Percentiles rank a stretch among this genome's conserved stretches.
These are phyloP conservation scores for Corydoras maculifer DNA, from an alignment of 2,113 vertebrate genomes.

Conservation along the genomic window DNA sequence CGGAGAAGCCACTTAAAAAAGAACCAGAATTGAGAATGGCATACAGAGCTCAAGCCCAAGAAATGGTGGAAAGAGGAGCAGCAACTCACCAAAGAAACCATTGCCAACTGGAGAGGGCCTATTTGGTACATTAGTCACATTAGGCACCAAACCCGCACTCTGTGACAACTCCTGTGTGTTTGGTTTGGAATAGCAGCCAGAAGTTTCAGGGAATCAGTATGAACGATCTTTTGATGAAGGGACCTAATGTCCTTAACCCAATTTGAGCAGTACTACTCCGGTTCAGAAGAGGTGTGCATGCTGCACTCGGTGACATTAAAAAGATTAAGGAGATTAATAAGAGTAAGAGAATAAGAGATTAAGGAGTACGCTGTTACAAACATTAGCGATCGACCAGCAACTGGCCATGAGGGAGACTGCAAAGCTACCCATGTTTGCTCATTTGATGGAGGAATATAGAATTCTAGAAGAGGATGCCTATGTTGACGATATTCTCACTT, in stretches of 20 bases:
- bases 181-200: slow-evolving; percentile 39
- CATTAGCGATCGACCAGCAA: slow-evolving; percentile 37
- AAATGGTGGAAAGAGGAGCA: slow-evolving; percentile 35
- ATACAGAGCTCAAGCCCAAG: slow-evolving; percentile 31
- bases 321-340: too few species aligned
- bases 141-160: slow-evolving; percentile 28
- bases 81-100: background rate
- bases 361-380: slow-evolving; percentile 25
- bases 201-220: slow-evolving; percentile 25
- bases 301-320: slow-evolving; percentile 18
- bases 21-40: background rate
- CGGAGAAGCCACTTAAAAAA: slow-evolving; percentile 22
- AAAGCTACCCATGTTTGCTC: background rate
- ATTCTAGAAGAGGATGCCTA: slow-evolving; percentile 14
- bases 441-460: slow-evolving; percentile 14
- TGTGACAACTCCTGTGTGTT: slow-evolving; percentile 21
- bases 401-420: slow-evolving; percentile 14
- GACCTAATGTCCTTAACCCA: slow-evolving; percentile 33
- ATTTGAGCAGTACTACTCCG: slow-evolving; percentile 35
- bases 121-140: slow-evolving; percentile 39
- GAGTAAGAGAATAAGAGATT: too few species aligned
- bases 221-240: slow-evolving; percentile 29
- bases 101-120: slow-evolving; percentile 8
- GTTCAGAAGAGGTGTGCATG: slow-evolving; percentile 28
- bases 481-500: background rate